A percentile compares a stretch with the other conserved stretches of the same genome.
Evolutionary conservation across 1,140 invertebrate genomes (phyloP).

Genomic region (Dryas iulia): DNA sequence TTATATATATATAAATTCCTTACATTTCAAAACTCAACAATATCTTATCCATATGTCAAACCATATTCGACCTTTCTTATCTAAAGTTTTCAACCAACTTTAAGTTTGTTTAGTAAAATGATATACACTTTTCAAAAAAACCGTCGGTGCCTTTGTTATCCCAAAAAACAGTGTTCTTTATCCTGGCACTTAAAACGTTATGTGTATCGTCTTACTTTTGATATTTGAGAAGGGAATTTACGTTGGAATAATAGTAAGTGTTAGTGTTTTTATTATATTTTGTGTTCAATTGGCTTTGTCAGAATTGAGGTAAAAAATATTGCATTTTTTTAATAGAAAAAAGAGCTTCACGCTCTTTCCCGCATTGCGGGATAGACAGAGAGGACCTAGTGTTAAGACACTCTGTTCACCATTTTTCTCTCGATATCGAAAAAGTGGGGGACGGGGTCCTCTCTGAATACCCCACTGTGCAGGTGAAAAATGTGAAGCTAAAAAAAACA

Average conservation of each 20-base stretch:
- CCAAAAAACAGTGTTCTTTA: slow-evolving; percentile 5
- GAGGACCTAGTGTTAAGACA: background rate
- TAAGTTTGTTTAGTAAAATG: background rate
- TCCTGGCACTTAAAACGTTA: slow-evolving; percentile 17
- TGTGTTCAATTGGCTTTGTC: too few species aligned
- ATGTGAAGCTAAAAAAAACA: too few species aligned
- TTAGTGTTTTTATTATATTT: background rate
- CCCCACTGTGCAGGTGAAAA: too few species aligned
- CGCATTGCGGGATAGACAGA: background rate
- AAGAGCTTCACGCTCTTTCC: background rate
- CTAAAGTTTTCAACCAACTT: background rate
- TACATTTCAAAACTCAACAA: background rate
- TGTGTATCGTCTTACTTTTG: slow-evolving; percentile 12
- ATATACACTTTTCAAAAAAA: slow-evolving; percentile 15
- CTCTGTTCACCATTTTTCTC: background rate
- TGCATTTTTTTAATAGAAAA: background rate
- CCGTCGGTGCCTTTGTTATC: slow-evolving; percentile 13
- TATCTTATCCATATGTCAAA: background rate
- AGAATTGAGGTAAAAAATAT: too few species aligned
- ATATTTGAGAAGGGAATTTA: slow-evolving; percentile 21
- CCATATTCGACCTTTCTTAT: background rate
- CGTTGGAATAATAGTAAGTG: slow-evolving; percentile 13
- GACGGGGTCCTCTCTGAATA: too few species aligned
- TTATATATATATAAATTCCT: background rate
- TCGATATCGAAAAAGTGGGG: too few species aligned